Evolutionary conservation across 2,797 vertebrate genomes (phyloP), one percentile per base, ranked within the genome.

Genomic region (Eidolon dupreanum): DNA sequence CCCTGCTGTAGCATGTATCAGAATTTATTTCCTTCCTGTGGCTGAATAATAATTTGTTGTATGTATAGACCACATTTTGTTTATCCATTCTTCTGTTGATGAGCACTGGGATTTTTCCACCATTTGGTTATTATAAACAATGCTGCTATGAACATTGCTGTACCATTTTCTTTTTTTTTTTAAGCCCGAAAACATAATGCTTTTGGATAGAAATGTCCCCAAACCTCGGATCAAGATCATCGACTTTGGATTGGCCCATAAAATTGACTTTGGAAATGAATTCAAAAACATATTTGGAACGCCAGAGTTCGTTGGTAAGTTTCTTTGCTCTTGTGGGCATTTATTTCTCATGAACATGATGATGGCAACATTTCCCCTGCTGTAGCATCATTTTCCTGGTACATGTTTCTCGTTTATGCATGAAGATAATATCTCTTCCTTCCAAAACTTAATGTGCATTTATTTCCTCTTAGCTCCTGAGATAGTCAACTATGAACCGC

Each of bases 241-340:
- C 81, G 99, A 99, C 99, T 99, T 99, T 66, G 99, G 99, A 75
- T 98, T 99, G 98, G 99, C 99, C 8, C 99, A 99, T 98, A 99
- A 99, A 99, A 99, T 99, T 63, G 99, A 99, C 97, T 99, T 99
- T 93, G 99, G 99, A 98, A 99, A 99, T 97, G 99, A 99, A 98
- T 99, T 99, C 98, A 99, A 99, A 98, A 99, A 99, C 98, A 99
- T 99, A 97, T 99, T 99, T n/a, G 99, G 99, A 94, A 99, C 99
- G 0, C 99, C 99, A 2, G 99, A 99, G 97, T 99, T 99, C 98
- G 99, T 99, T 95, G 99, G 99, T 99, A 97, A 99, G 99, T 99
- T 90, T 89, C 84, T 75, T 77, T 38, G 3, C 66, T 96, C 66
- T 53, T 65, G n/a, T 17, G 61, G 6, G 71, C 26, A 38, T 83